Evolutionary conservation across 2,888 invertebrate species (phyloP).

Genomic region (Anagyrus pseudococci): DNA sequence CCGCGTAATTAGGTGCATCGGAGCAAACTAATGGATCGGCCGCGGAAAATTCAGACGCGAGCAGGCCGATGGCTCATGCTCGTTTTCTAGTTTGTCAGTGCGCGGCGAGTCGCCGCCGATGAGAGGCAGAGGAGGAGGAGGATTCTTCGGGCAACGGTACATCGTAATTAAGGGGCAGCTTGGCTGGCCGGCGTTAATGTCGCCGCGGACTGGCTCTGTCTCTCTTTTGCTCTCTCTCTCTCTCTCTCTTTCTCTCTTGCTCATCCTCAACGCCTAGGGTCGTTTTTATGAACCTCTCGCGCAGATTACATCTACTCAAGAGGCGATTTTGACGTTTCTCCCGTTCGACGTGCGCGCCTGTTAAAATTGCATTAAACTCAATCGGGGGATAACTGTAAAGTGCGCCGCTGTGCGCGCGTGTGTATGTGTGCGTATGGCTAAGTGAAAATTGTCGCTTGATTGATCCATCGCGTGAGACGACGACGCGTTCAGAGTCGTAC

Average conservation of each 20-base stretch:
- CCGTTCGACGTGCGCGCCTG: constrained; percentile 13
- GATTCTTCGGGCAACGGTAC: constrained; percentile 22
- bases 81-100: no score
- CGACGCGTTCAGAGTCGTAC: not conserved
- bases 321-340: constrained; percentile 8
- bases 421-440: no score
- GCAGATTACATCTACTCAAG: not conserved
- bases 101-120: no score
- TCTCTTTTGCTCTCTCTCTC: constrained; percentile 1
- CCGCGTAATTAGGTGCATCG: no score
- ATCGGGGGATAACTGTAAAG: constrained; percentile 30
- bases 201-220: constrained; percentile 6
- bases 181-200: constrained; percentile 37
- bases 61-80: no score
- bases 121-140: no score
- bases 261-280: no score
- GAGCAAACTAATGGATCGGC: not conserved
- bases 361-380: constrained; percentile 32
- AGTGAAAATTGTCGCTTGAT: constrained; percentile 26
- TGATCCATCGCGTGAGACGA: not conserved
- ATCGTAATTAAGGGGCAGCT: constrained; percentile 35
- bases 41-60: not conserved
- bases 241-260: no score
- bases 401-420: not conserved
- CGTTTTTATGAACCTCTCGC: no score